These are phyloP conservation scores for Hoplostethus mediterraneus DNA, from an alignment of 2,797 vertebrate species.

Conservation along the genomic window DNA sequence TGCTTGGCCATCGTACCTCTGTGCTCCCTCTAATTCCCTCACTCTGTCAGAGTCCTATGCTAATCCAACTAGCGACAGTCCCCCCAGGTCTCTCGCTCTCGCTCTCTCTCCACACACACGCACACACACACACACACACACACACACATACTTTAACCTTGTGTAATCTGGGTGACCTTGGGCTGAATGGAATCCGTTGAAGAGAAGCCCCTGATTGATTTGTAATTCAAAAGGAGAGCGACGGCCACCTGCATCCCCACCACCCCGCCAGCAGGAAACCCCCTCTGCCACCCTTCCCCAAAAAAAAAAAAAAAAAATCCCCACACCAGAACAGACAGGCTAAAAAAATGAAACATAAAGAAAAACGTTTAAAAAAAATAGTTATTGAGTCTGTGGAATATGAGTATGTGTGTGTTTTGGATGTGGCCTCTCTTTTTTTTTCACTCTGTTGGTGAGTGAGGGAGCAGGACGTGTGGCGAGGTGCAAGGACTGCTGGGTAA, in stretches of 20 bases:
- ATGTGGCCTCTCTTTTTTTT: constrained; percentile 6
- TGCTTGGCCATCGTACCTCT: constrained; percentile 63
- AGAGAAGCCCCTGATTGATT: constrained; percentile 91
- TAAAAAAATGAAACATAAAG: constrained; percentile 40
- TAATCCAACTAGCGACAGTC: constrained; percentile 89
- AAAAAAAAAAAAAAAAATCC: constrained; percentile 58
- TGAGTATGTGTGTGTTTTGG: neutral
- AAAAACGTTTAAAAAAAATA: constrained; percentile 51
- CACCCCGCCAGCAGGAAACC: neutral
- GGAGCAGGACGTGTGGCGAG: neutral
- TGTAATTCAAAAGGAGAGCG: constrained; percentile 91
- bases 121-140: constrained; percentile 31
- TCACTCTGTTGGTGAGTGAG: constrained; percentile 10
- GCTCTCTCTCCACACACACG: constrained; percentile 21
- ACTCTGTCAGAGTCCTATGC: constrained; percentile 89
- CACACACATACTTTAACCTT: constrained; percentile 87
- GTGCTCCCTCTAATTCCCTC: constrained; percentile 87
- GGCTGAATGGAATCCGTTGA: constrained; percentile 62
- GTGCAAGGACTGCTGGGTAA: constrained; percentile 61
- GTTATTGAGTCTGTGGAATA: constrained; percentile 29
- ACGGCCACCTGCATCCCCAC: constrained; percentile 69
- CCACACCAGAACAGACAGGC: constrained; percentile 53
- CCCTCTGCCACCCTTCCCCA: constrained; percentile 16
- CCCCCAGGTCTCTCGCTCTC: constrained; percentile 44
- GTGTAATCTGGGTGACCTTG: constrained; percentile 97